Evolutionary conservation across 2,113 vertebrate genomes (phyloP).

Genomic region (Anolis carolinensis): DNA sequence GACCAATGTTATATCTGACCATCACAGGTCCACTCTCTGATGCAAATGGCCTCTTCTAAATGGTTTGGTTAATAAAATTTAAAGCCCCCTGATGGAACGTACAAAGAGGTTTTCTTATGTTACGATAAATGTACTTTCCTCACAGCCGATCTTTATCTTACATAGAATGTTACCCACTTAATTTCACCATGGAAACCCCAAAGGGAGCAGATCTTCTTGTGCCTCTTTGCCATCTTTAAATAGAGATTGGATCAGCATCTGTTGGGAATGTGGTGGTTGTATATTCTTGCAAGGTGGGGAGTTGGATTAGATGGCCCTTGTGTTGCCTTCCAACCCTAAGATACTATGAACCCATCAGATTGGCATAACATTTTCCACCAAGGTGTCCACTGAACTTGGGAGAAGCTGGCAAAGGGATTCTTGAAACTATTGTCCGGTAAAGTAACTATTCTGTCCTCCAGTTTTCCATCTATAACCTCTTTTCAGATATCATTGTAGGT

Average conservation of each 20-base stretch:
- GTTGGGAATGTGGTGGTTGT: too few relatives aligned
- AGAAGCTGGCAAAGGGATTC: too few relatives aligned
- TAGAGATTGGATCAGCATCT: too few relatives aligned
- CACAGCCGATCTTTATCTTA: background rate
- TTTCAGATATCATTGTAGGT: background rate
- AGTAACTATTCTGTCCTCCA: too few relatives aligned
- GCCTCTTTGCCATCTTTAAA: background rate
- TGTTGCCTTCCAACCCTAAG: too few relatives aligned
- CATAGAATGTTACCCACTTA: background rate
- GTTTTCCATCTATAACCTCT: background rate
- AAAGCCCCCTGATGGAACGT: too few relatives aligned
- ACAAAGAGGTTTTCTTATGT: background rate
- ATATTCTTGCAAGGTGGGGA: too few relatives aligned
- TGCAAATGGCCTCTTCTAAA: background rate
- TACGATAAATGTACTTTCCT: background rate
- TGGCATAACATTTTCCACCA: too few relatives aligned
- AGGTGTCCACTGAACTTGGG: too few relatives aligned
- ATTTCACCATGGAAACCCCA: background rate
- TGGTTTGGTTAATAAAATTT: background rate
- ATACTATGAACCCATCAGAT: too few relatives aligned
- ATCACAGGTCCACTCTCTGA: background rate
- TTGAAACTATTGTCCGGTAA: too few relatives aligned
- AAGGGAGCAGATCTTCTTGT: background rate
- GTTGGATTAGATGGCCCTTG: too few relatives aligned
- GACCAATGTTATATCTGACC: background rate